Evolutionary conservation across 2,113 vertebrate genomes (phyloP), one percentile per base, ranked within the genome.

Genomic region (Arizona elegans): DNA sequence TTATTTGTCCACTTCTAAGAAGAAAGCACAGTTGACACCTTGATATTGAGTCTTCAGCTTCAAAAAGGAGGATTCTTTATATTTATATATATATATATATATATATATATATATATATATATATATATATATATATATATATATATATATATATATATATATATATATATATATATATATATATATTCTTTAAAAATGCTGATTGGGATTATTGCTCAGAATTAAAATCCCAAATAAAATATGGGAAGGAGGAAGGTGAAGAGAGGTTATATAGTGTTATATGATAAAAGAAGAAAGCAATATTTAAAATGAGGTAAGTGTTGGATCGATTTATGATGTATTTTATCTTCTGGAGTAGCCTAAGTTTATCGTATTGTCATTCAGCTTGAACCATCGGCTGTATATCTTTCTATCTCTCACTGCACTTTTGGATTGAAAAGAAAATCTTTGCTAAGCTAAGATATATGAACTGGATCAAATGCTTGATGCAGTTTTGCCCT

Each of bases 251-350:
- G 95, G 94, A 96, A 98, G 97, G 97, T 96, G 97, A 98, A 93
- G 75, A 96, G 96, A 98, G 97, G 97, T 98, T 98, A 98, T 98
- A 97, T 97, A 98, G 98, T 98, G 98, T 98, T 98, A 98, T 97
- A 96, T 98, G 98, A 98, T 98, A 98, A 98, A 98, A 98, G 97
- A 95, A 98, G 98, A 98, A 97, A 98, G 98, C 98, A 98, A 98
- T 98, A 98, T 98, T 98, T 98, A 98, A 98, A 98, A 97, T 98
- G 98, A 98, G 97, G 98, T 98, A 98, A 98, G 98, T 98, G 97
- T 98, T 97, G 96, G 96, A 95, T 96, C 97, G 97, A 98, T 98
- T 99, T 98, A 98, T 98, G 97, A 98, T 96, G 97, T 97, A 98
- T 98, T 98, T 96, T 97, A 97, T 98, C 97, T 98, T 95, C 96